Evolutionary conservation across 2,797 vertebrate genomes (phyloP).

Genomic region (Dryobates pubescens): DNA sequence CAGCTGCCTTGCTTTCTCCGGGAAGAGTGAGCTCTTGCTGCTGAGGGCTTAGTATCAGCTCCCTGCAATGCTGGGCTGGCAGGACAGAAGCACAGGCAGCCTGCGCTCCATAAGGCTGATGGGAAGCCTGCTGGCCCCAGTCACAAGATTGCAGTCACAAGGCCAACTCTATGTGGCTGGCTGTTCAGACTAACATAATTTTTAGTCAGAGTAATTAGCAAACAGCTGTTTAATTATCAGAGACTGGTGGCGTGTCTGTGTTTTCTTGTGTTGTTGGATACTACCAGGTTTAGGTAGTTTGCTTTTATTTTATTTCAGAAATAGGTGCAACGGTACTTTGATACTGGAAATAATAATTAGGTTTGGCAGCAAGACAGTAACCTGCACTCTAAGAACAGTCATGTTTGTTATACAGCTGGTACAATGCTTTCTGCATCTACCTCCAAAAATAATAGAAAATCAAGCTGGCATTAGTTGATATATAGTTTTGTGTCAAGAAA

Average conservation of each 20-base stretch:
- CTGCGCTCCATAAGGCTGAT: background rate
- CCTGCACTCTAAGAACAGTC: background rate
- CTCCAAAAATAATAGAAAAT: background rate
- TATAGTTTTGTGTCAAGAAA: background rate
- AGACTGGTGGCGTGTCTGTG: background rate
- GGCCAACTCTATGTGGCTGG: background rate
- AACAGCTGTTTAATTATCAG: background rate
- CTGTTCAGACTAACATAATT: background rate
- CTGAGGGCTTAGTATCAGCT: rapidly evolving
- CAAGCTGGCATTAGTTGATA: background rate
- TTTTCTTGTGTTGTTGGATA: background rate
- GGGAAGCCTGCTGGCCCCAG: background rate
- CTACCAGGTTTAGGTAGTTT: background rate
- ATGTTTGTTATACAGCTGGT: rapidly evolving
- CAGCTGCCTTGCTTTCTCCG: too few relatives aligned
- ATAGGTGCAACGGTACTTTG: background rate
- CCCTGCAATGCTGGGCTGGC: rapidly evolving
- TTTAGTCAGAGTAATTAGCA: background rate
- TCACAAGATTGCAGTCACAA: constrained; percentile 38
- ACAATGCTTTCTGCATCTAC: background rate
- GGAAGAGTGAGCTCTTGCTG: background rate
- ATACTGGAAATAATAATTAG: background rate
- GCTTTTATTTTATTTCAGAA: background rate
- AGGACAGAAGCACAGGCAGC: background rate
- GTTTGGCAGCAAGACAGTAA: background rate